phyloP scores from a whole-genome alignment of 2,113 vertebrate species.

The Rhegmatorhina hoffmannsi region DNA sequence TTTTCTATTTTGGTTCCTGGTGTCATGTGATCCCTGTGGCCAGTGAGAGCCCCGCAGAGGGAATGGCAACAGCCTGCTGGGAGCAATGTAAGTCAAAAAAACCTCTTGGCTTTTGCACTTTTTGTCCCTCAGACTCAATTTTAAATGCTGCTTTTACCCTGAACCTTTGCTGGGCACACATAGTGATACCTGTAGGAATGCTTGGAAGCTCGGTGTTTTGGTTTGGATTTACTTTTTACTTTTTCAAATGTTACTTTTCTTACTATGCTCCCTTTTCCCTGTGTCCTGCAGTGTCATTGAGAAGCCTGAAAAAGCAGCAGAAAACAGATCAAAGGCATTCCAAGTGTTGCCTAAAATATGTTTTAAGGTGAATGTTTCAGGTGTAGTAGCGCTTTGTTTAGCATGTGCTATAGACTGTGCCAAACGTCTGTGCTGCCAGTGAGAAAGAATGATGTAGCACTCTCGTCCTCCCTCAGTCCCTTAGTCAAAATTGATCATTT shows the following conservation, averaged over 20 bases:
- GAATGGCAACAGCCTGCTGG: slow-evolving; percentile 71
- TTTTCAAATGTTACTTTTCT: neutral
- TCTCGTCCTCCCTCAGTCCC: no score
- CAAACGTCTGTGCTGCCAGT: neutral
- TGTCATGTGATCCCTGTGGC: slow-evolving; percentile 53
- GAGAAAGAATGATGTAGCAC: neutral
- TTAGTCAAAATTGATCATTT: neutral
- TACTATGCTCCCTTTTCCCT: slow-evolving; percentile 19
- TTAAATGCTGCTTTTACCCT: neutral
- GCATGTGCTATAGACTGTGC: neutral
- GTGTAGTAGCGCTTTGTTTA: neutral
- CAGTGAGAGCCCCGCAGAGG: slow-evolving; percentile 50
- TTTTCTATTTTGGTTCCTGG: slow-evolving; percentile 69
- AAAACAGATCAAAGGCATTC: neutral
- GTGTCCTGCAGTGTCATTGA: neutral
- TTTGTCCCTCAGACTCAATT: slow-evolving; percentile 23
- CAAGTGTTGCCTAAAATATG: neutral
- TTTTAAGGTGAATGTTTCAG: neutral
- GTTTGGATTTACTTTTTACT: neutral
- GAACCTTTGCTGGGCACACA: neutral
- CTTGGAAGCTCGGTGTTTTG: neutral
- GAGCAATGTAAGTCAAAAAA: slow-evolving; percentile 73
- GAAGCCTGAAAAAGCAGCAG: neutral
- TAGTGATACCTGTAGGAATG: neutral
- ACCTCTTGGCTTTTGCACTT: slow-evolving; percentile 35